Percentiles rank a stretch among this genome's conserved stretches.
Conservation (phyloP, 2,113 vertebrate genomes). For the Labeo catla region DNA sequence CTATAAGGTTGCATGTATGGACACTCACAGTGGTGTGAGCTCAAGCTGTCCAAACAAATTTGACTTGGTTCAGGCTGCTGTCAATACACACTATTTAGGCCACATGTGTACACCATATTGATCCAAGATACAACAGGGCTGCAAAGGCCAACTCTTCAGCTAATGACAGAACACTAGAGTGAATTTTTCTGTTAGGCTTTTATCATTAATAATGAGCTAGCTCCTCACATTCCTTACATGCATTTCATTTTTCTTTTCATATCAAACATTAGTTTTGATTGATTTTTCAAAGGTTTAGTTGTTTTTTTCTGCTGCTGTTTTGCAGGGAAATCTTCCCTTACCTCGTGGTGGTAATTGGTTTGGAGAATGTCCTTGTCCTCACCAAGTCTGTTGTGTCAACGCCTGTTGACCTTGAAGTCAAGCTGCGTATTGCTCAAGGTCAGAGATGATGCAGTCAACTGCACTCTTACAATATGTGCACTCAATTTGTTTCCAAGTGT, state of each 20-base stretch:
- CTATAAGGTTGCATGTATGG: slow-evolving; percentile 6
- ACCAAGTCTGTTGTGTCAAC: slow-evolving; percentile 98
- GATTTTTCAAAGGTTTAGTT: neutral
- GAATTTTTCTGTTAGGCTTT: neutral
- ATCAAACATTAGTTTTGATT: neutral
- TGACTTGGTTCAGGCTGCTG: neutral
- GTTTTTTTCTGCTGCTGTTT: slow-evolving; percentile 36
- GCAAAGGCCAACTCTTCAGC: neutral
- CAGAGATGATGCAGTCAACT: neutral
- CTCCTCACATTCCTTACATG: neutral
- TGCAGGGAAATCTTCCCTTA: slow-evolving; percentile 96
- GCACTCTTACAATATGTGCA: neutral
- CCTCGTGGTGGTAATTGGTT: slow-evolving; percentile 94
- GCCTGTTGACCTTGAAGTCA: slow-evolving; percentile 95
- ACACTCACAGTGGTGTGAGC: slow-evolving; percentile 39
- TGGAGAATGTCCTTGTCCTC: slow-evolving; percentile 96
- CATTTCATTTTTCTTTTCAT: neutral
- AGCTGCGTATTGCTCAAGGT: slow-evolving; percentile 97
- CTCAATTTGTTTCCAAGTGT: neutral
- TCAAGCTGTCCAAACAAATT: slow-evolving; percentile 30
- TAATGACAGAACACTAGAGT: neutral
- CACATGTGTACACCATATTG: neutral
- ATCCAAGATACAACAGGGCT: neutral
- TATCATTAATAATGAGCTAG: neutral
- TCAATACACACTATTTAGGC: neutral